Base-by-base conservation (phyloP, 2,797 vertebrate genomes). In the Molothrus ater region DNA sequence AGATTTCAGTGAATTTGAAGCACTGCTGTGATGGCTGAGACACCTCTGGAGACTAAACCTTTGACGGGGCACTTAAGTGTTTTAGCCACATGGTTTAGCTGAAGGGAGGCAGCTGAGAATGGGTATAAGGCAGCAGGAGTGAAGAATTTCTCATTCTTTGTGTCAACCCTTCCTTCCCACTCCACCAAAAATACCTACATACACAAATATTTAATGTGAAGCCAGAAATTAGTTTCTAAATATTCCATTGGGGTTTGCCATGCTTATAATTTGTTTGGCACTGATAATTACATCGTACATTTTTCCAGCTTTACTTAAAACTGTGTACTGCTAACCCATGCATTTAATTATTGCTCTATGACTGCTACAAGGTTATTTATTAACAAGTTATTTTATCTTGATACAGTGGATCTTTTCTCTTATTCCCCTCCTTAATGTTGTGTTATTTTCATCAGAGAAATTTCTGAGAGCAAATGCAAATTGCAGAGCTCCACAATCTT, bases 391-490 rank as follows among this genome's bases (percentile, higher is more conserved):
- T 97, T 98, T 98, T 98, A 97, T 98, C 98, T 97, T 97, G 96
- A 97, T 97, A 97, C 96, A 95, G 96, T 96, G 95, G 95, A 97
- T 98, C 96, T 97, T 97, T 96, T 97, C 96, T 96, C 96, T 91
- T 92, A 83, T 78, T 97, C 86, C 89, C 96, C 95, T 97, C 94
- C 97, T 97, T 97, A 97, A 97, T 97, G 96, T 97, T 97, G 97
- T 97, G 97, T 98, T 98, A 98, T 98, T 98, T 98, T 98, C 98
- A 98, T 98, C 97, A 97, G 96, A 98, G 97, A 98, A 98, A 98
- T 98, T 98, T 98, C 90, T 82, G 91, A 61, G 89, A 97, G 96
- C 70, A 79, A 98, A 98, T 97, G 97, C 98, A 97, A 98, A 98
- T 98, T 98, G 97, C 95, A 91, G 75, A 97, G 96, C 96, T 91